These are phyloP conservation scores for Diglossa brunneiventris DNA, from an alignment of 2,113 vertebrate species.

Conservation along the genomic window DNA sequence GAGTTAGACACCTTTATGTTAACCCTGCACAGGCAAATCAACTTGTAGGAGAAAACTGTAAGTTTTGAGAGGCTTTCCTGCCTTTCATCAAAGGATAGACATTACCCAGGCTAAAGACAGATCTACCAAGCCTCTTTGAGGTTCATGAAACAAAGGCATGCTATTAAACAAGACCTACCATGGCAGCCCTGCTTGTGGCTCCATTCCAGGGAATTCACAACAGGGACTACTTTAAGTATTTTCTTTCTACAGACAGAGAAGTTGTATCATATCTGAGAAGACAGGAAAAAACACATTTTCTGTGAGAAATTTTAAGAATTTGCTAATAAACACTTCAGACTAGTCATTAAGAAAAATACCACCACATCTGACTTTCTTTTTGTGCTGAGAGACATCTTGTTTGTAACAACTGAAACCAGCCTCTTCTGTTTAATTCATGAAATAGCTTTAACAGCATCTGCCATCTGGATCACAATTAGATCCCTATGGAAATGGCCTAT, in stretches of 20 bases:
- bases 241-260: background rate
- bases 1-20: background rate
- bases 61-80: background rate
- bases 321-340: background rate
- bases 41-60: background rate
- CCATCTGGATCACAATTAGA: conserved; percentile 39
- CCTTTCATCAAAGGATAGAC: background rate
- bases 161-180: background rate
- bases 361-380: background rate
- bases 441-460: conserved; percentile 21
- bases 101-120: background rate
- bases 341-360: background rate
- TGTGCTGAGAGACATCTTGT: background rate
- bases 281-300: background rate
- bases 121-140: background rate
- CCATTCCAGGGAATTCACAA: background rate
- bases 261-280: background rate
- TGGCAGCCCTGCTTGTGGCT: background rate
- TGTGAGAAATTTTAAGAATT: background rate
- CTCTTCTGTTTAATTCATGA: conserved; percentile 28
- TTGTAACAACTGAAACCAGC: background rate
- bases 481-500: background rate
- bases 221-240: background rate
- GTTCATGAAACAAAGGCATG: background rate
- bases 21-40: background rate